Conservation (phyloP, 35 echinoderm and acorn worm species). For the Anneissia japonica region DNA sequence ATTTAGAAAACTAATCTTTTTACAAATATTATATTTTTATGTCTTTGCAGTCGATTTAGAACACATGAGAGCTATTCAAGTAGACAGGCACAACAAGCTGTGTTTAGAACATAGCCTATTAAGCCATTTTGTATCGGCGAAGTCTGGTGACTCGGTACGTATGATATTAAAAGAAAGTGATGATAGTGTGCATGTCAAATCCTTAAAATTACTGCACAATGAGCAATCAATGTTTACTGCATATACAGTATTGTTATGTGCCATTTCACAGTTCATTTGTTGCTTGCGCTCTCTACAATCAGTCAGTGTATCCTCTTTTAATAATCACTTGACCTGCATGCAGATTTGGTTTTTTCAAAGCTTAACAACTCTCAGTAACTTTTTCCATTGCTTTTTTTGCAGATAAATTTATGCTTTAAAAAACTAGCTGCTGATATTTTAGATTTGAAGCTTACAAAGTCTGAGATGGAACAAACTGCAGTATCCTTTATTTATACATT, state of each 20-base stretch:
- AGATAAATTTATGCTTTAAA: conserved; percentile 96
- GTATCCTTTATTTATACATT: too few species aligned
- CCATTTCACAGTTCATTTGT: too few species aligned
- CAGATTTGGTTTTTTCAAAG: neutral
- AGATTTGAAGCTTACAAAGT: conserved; percentile 71
- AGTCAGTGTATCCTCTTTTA: too few species aligned
- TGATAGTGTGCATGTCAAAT: too few species aligned
- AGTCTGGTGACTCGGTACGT: conserved; percentile 92
- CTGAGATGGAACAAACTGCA: conserved; percentile 69
- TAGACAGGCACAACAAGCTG: conserved; percentile 76
- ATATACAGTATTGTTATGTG: neutral
- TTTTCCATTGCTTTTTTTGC: neutral
- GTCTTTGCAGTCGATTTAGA: conserved; percentile 72
- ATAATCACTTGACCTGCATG: neutral
- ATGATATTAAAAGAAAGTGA: too few species aligned
- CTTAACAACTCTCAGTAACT: neutral
- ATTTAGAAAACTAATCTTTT: too few species aligned
- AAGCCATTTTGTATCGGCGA: conserved; percentile 95
- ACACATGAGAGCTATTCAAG: conserved; percentile 84
- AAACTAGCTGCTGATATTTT: conserved; percentile 87
- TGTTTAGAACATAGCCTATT: conserved; percentile 51
- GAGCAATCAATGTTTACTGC: neutral
- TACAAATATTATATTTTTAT: too few species aligned
- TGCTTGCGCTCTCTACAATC: too few species aligned
- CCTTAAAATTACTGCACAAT: neutral